Conservation (phyloP, 2,797 vertebrate genomes). For the Pipistrellus pipistrellus region DNA sequence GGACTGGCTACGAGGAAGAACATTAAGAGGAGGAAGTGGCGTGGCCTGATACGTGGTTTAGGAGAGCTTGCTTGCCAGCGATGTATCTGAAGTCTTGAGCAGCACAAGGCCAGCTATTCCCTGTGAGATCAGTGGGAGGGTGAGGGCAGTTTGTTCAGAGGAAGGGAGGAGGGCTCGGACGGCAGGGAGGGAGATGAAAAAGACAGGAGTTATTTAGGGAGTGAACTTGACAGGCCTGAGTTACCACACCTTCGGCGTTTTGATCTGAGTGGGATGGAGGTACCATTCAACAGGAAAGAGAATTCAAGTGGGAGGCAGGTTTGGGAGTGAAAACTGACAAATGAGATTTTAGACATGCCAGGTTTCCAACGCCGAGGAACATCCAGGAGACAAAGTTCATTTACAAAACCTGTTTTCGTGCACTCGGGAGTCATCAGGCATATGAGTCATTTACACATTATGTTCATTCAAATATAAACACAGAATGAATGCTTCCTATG, state of each 20-base stretch:
- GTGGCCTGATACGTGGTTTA: no score
- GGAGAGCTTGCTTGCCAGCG: neutral
- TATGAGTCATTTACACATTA: neutral
- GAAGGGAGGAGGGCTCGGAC: neutral
- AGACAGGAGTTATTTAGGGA: neutral
- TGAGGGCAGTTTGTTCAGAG: neutral
- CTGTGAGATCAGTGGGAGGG: neutral
- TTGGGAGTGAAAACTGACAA: neutral
- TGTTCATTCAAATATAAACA: neutral
- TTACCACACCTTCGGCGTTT: neutral
- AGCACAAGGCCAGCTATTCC: neutral
- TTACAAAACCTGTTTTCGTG: neutral
- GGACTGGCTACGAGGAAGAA: neutral
- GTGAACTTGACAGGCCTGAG: neutral
- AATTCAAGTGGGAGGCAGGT: neutral
- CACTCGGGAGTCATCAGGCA: neutral
- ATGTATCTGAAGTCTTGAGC: neutral
- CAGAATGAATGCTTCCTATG: neutral
- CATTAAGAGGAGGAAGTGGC: neutral
- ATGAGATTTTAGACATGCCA: neutral
- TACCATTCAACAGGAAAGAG: neutral
- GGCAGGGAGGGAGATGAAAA: accelerated
- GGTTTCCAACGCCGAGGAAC: neutral
- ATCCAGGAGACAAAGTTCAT: neutral
- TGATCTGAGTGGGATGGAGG: neutral